A percentile compares a stretch with the other conserved stretches of the same genome.
These are phyloP conservation scores for Zaprionus lineosus DNA, from an alignment of 2,888 invertebrate species.

Conservation along the genomic window DNA sequence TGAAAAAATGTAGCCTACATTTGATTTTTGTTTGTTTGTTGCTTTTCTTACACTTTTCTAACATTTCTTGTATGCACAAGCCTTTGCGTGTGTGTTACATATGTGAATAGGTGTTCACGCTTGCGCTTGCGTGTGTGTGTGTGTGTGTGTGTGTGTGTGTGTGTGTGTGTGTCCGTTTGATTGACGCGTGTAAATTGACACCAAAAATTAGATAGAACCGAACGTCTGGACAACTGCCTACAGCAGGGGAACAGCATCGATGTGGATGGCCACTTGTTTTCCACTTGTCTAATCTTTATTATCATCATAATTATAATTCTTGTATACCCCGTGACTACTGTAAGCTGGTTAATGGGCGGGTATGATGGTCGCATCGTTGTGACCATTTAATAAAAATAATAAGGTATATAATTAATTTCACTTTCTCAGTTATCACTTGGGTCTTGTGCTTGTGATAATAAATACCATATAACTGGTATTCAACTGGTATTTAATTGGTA, in stretches of 20 bases:
- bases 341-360: too few relatives aligned
- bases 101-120: not conserved
- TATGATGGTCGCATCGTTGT: too few relatives aligned
- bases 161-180: constrained; percentile 32
- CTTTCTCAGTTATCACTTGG: too few relatives aligned
- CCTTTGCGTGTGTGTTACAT: not conserved
- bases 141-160: not conserved
- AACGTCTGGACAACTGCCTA: constrained; percentile 10
- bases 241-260: not conserved
- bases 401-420: too few relatives aligned
- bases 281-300: constrained; percentile 32
- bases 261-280: constrained; percentile 21
- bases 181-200: constrained; percentile 64
- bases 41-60: constrained; percentile 7
- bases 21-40: constrained; percentile 41
- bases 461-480: too few relatives aligned
- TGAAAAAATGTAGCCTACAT: constrained; percentile 62
- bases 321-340: not conserved
- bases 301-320: constrained; percentile 20
- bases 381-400: too few relatives aligned
- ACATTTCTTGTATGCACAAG: constrained; percentile 1
- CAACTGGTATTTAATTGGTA: too few relatives aligned
- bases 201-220: constrained; percentile 48
- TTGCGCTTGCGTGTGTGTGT: not conserved
- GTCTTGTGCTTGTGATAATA: too few relatives aligned